A percentile compares a stretch with the other conserved stretches of the same genome.
These are phyloP conservation scores for Drosophila nigricruria DNA, from an alignment of 2,888 invertebrate genomes.

Conservation along the genomic window DNA sequence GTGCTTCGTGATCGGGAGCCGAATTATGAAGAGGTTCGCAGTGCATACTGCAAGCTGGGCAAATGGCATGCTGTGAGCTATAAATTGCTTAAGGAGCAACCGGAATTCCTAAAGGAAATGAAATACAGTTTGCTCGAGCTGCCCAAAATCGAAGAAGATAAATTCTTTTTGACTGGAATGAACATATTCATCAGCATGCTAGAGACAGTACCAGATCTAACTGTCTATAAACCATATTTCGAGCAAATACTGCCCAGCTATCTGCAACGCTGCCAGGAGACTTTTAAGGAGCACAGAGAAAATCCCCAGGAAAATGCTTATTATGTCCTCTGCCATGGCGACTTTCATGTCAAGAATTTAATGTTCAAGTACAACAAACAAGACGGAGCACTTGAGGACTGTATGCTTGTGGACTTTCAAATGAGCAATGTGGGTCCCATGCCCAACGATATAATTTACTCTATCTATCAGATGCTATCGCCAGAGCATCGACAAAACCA, in stretches of 20 bases:
- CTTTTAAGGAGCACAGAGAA: constrained; percentile 27
- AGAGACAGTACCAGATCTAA: constrained; percentile 43
- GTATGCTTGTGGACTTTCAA: constrained; percentile 78
- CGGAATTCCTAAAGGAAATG: constrained; percentile 50
- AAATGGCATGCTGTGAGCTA: constrained; percentile 85
- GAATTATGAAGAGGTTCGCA: constrained; percentile 81
- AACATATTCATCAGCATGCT: constrained; percentile 59
- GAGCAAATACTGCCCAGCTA: constrained; percentile 43
- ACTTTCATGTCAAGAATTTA: constrained; percentile 78
- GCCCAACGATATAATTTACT: constrained; percentile 64
- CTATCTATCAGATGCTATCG: constrained; percentile 67
- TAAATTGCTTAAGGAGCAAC: constrained; percentile 81
- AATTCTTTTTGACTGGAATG: constrained; percentile 48
- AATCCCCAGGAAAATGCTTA: constrained; percentile 46
- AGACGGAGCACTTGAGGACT: constrained; percentile 49
- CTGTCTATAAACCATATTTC: constrained; percentile 47
- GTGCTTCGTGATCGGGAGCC: constrained; percentile 58
- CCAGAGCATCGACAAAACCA: constrained; percentile 51
- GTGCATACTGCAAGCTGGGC: constrained; percentile 83
- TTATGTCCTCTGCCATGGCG: constrained; percentile 78
- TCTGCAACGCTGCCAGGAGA: constrained; percentile 15
- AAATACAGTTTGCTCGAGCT: constrained; percentile 80
- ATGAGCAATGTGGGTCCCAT: constrained; percentile 65
- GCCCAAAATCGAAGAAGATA: constrained; percentile 39
- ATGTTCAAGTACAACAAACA: constrained; percentile 66